Percentiles rank a stretch among this genome's conserved stretches.
These are phyloP conservation scores for Perccottus glenii DNA, from an alignment of 2,113 vertebrate species.

Conservation along the genomic window DNA sequence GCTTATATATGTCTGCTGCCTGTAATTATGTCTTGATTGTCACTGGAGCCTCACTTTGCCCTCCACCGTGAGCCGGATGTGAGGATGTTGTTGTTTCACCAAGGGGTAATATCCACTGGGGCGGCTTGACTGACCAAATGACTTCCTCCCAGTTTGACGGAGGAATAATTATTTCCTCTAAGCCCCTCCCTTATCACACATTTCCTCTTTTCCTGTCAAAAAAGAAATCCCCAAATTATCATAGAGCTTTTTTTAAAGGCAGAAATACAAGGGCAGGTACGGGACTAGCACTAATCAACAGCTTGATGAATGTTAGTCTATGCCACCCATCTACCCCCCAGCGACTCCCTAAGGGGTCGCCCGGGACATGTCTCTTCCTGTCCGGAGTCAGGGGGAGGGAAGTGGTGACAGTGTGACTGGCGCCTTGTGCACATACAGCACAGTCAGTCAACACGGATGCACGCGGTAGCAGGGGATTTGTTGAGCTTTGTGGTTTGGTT, in stretches of 20 bases:
- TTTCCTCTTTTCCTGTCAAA: slow-evolving; percentile 32
- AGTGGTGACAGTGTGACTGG: slow-evolving; percentile 68
- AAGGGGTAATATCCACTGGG: slow-evolving; percentile 63
- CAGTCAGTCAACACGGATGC: slow-evolving; percentile 34
- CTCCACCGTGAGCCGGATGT: slow-evolving; percentile 51
- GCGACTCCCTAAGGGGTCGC: slow-evolving; percentile 48
- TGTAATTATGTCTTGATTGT: slow-evolving; percentile 46
- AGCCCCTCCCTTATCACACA: slow-evolving; percentile 44
- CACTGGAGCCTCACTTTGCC: slow-evolving; percentile 34
- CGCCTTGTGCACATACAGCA: slow-evolving; percentile 44
- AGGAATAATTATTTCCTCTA: slow-evolving; percentile 67
- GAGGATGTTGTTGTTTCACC: slow-evolving; percentile 54
- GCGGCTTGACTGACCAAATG: slow-evolving; percentile 56
- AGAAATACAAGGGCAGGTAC: not conserved
- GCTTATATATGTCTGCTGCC: slow-evolving; percentile 7
- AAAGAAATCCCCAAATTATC: slow-evolving; percentile 34
- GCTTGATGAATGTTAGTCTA: slow-evolving; percentile 49
- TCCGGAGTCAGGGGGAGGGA: slow-evolving; percentile 54
- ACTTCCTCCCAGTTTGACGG: slow-evolving; percentile 69
- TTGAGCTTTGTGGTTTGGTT: slow-evolving; percentile 61
- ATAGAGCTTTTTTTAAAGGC: slow-evolving; percentile 18
- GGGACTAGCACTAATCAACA: slow-evolving; percentile 71
- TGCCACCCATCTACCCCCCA: slow-evolving; percentile 27
- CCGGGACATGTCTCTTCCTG: slow-evolving; percentile 73
- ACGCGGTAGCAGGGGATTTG: slow-evolving; percentile 53